Percentiles rank a stretch among this genome's conserved stretches.
Conservation (phyloP, 2,113 vertebrate genomes). For the Noturus placidus region DNA sequence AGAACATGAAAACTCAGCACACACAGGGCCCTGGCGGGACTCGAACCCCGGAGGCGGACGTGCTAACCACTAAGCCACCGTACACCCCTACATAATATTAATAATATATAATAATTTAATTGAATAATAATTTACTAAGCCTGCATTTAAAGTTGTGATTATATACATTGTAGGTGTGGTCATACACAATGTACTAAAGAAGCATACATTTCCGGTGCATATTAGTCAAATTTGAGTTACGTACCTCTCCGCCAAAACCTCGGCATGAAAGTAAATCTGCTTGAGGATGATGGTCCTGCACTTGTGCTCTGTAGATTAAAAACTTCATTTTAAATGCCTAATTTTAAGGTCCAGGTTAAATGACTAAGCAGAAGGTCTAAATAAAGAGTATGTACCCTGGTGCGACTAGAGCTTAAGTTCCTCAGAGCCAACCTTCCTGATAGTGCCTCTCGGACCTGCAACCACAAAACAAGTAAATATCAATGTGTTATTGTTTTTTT, state of each 20-base stretch:
- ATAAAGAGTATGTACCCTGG: neutral
- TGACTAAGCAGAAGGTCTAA: neutral
- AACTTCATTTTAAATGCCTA: neutral
- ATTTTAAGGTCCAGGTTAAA: neutral
- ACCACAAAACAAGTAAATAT: neutral
- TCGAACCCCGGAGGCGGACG: no score
- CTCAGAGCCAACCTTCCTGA: neutral
- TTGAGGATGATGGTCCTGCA: conserved; percentile 2
- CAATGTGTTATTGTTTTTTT: neutral
- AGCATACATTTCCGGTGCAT: neutral
- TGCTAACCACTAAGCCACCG: no score
- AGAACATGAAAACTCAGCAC: no score
- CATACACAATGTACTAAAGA: neutral
- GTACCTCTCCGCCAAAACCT: neutral
- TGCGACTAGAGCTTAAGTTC: neutral
- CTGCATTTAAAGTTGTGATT: neutral
- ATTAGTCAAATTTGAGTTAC: neutral
- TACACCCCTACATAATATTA: no score
- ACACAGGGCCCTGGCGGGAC: no score
- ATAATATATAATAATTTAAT: neutral
- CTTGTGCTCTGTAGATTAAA: conserved; percentile 23
- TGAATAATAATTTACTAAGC: neutral
- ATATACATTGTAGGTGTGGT: neutral
- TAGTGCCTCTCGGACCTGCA: conserved; percentile 11
- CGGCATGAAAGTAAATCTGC: neutral